Evolutionary conservation across 2,113 vertebrate genomes (phyloP), one percentile per base, ranked within the genome.

Genomic region (Perca fluviatilis): DNA sequence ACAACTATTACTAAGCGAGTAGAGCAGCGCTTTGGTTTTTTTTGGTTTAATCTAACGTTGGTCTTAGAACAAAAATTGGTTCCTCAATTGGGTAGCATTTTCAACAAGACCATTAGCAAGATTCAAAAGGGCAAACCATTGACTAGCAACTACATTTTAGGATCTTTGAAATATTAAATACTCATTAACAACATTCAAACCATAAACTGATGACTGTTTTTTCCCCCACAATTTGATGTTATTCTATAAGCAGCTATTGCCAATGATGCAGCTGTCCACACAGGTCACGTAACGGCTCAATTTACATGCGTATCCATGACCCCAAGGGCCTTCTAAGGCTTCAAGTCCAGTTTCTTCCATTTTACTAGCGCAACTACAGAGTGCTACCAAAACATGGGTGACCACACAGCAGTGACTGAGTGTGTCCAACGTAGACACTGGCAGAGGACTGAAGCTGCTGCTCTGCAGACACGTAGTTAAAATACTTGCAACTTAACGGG

Each of bases 361-460:
- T 53, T 43, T 40, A 25, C 13, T 0, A 18, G 19, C 0, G 0
- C 13, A 15, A 30, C 65, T 70, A 36, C 40, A 53, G 2, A 27
- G 46, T 43, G 43, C 30, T 57, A 23, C 13, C 25, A 46, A 72
- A 66, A 73, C 33, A 65, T 4, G 15, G 18, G 15, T 54, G 36
- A 56, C 49, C 10, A 80, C 27, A 67, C 27, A 40, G 70, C 53
- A 56, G 58, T 60, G 40, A 56, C 19, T 72, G 23, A 72, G 27
- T 4, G 4, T n/a, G 13, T 64, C 4, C 21, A 60, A 27, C 53
- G 16, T 18, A 25, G 9, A 49, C 12, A 47, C 23, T 16, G 57
- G 18, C 71, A 33, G 72, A 7, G 2, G 27, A 33, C 46, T 16
- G 12, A 71, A 54, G 9, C 49, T n/a, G 23, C 25, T 68, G 21